Base-by-base conservation (phyloP, 2,113 vertebrate species). In the Tachycineta bicolor region DNA sequence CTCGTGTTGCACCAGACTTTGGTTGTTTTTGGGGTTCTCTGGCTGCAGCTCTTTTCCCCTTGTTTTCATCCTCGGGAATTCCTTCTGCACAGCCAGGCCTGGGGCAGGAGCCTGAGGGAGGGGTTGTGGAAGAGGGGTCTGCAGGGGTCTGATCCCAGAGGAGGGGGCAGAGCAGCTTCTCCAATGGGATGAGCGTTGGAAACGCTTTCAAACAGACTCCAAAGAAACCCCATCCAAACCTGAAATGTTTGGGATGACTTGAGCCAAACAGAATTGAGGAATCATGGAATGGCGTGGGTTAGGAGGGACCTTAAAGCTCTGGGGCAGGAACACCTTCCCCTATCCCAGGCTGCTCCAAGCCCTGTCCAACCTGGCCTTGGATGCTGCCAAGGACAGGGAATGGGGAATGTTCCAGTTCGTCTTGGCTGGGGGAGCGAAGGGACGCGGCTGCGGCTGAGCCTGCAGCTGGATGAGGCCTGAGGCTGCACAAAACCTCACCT, bases 51-150 rank as follows among this genome's bases (percentile, higher is more conserved):
- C 28, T 33, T 34, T 43, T 34, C 39, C 41, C 31, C 24, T 4
- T 1, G 0, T 47, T 46, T 29, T 44, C 31, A 17, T 41, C 43
- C n/a, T 16, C 3, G 3, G 31, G 39, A 55, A 24, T 6, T 3
- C 26, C 37, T 63, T 65, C 56, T 68, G 60, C 28, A 10, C 23
- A 47, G n/a, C 22, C 22, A 5, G 20, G 33, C 22, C 39, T 64
- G 59, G 22, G 39, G 49, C 44, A 49, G 67, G 49, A 64, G 47
- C 10, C 29, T 25, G 53, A 46, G 78, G 47, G 43, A 18, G 31
- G 17, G 29, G 4, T 4, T 29, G 75, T 49, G 37, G n/a, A 47
- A n/a, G 44, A 55, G 21, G 46, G 22, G 17, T 31, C 34, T 46
- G 20, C 37, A 31, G 43, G 34, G 25, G 12, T 21, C 26, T n/a